Base-by-base conservation (phyloP, 1,140 invertebrate species). In the Penaeus vannamei region DNA sequence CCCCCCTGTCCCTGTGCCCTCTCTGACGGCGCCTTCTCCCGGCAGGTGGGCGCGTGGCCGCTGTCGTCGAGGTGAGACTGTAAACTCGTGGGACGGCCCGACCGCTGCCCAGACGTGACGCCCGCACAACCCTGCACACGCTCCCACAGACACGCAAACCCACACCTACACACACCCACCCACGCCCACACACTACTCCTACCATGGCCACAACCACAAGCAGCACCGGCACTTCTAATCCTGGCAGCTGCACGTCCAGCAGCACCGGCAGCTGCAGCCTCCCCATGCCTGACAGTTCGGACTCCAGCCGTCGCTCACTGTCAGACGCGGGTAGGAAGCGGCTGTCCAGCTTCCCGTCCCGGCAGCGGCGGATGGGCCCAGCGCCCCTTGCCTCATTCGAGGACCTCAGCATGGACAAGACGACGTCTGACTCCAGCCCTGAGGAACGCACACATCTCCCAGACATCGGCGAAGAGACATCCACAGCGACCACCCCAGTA, bases 321-420 rank as follows among this genome's bases (percentile, higher is more conserved):
- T 89, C 90, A 61, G 88, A 91, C 76, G 91, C 90, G 83, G 90
- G 90, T 72, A 87, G 89, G 82, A 61, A 91, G 60, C 79, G 90
- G 89, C 89, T 91, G 79, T 91, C 91, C 59, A 91, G 91, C 91
- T 90, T 90, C 89, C 89, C 91, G 91, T 91, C 91, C 91, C 91
- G 92, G 85, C 93, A 93, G 90, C 89, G 91, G 84, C 95, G 96
- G 93, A 95, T 96, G 94, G 97, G 97, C 93, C 96, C 96, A 93
- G 97, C 97, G 92, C 97, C 97, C 92, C 96, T 98, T 93, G 97
- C 97, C 92, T 98, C 97, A 90, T 97, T 98, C 93, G 97, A 97
- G 94, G 97, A 97, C 94, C 94, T 97, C 92, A 96, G 96, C 91
- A 91, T 91, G 91, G 91, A 91, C 85, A 91, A 91, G 81, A 91